phyloP scores from a whole-genome alignment of 2,888 invertebrate species.

The Synergus japonicus region DNA sequence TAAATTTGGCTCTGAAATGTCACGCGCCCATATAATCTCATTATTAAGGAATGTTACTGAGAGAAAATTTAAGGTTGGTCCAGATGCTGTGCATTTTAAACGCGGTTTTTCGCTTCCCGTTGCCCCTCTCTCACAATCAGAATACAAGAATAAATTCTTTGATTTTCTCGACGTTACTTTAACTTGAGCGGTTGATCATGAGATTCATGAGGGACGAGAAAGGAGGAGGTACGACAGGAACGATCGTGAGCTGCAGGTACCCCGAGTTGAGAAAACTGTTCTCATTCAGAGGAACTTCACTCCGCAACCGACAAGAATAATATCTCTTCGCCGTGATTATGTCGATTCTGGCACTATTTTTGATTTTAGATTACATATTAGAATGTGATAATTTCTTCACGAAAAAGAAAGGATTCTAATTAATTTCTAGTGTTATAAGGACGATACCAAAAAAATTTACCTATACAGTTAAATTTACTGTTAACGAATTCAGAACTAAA shows the following conservation, averaged over 20 bases:
- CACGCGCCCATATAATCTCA: not conserved
- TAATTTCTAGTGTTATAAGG: not conserved
- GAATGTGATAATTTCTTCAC: not conserved
- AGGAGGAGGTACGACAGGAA: slow-evolving; percentile 54
- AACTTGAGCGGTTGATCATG: not conserved
- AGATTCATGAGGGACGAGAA: slow-evolving; percentile 19
- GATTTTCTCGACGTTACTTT: not conserved
- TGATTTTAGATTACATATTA: not conserved
- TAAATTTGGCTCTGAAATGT: not conserved
- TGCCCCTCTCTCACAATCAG: not conserved
- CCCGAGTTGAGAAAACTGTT: slow-evolving; percentile 53
- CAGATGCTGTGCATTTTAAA: not conserved
- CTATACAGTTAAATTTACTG: not conserved
- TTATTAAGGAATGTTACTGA: not conserved
- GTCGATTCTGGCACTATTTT: not conserved
- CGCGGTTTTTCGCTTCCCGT: not conserved
- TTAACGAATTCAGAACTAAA: not conserved
- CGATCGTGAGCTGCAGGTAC: slow-evolving; percentile 58
- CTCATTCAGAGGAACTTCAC: slow-evolving; percentile 58
- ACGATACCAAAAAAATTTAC: not conserved
- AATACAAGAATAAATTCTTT: not conserved
- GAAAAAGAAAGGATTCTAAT: not conserved
- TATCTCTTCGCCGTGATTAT: not conserved
- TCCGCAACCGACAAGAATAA: not conserved
- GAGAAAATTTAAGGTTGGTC: not conserved